These are phyloP conservation scores for Tenrec ecaudatus DNA, from an alignment of 2,113 vertebrate species.

Conservation along the genomic window DNA sequence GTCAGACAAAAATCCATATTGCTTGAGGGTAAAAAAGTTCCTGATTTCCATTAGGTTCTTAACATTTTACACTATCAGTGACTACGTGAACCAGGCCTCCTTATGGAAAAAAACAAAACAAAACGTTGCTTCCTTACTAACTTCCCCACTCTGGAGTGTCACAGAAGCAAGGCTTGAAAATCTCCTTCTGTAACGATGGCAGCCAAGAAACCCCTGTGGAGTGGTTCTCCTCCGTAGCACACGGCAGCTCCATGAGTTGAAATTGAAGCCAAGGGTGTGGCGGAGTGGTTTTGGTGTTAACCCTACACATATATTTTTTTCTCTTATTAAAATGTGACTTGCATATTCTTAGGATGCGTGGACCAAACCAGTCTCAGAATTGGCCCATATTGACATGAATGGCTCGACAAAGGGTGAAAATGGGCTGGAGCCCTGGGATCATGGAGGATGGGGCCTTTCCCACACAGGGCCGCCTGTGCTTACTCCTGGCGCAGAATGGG, in stretches of 20 bases:
- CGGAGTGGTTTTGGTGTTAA: background rate
- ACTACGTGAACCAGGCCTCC: background rate
- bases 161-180: background rate
- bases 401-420: background rate
- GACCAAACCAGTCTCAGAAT: background rate
- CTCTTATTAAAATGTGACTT: background rate
- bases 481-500: slow-evolving; percentile 9
- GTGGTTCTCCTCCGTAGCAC: background rate
- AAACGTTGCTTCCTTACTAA: background rate
- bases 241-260: background rate
- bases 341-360: background rate
- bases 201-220: background rate
- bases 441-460: background rate
- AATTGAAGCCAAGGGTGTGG: background rate
- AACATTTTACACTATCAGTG: background rate
- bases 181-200: background rate
- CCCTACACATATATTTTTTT: background rate
- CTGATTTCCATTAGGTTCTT: background rate
- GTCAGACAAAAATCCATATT: background rate
- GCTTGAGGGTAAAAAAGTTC: background rate
- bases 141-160: background rate
- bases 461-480: background rate
- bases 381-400: background rate
- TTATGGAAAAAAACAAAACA: no score
- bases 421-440: background rate